Base-by-base conservation (phyloP, 2,888 invertebrate species). In the Lepidochrysops patricia region DNA sequence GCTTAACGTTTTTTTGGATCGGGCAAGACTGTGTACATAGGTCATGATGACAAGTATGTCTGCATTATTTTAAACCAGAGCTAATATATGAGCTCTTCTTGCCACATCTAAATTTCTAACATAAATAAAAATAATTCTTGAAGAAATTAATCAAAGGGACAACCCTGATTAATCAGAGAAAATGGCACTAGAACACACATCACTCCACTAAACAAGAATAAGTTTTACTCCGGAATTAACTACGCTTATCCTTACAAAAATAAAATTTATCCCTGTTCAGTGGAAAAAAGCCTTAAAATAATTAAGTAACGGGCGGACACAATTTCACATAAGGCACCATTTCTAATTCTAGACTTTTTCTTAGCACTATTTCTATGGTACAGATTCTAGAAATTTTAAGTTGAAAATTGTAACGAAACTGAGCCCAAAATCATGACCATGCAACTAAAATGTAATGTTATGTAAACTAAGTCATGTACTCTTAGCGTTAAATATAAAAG, bases 271-370 rank as follows among this genome's bases (percentile, higher is more conserved):
- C 19, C 12, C 43, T 4, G 23, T 43, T 43, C 12, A 19, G 12
- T 43, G 19, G 9, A 9, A 43, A 19, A 54, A n/a, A 29, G 54
- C 12, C 29, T 19, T 54, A 29, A 12, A 52, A 7, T 27, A 7
- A 52, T 19, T 32, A 32, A 60, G 58, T 37, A 62, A 71, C 75
- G 87, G 87, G 84, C 87, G 85, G 87, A 86, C 67, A 72, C 57
- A 75, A 63, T 85, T 86, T 79, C 82, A 66, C 75, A 73, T 84
- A 87, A 87, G 87, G 87, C 87, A 87, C 86, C 80, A 72, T 74
- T 43, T 43, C 43, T 43, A 19, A 43, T 15, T 19, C 43, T 43
- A 43, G 9, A 43, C 9, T 43, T 19, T 9, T 23, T 19, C 29
- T 34, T n/a, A n/a, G 34, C n/a, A 34, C n/a, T n/a, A n/a, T n/a